Base-by-base conservation (phyloP, 2,113 vertebrate species). In the Glareola pratincola region DNA sequence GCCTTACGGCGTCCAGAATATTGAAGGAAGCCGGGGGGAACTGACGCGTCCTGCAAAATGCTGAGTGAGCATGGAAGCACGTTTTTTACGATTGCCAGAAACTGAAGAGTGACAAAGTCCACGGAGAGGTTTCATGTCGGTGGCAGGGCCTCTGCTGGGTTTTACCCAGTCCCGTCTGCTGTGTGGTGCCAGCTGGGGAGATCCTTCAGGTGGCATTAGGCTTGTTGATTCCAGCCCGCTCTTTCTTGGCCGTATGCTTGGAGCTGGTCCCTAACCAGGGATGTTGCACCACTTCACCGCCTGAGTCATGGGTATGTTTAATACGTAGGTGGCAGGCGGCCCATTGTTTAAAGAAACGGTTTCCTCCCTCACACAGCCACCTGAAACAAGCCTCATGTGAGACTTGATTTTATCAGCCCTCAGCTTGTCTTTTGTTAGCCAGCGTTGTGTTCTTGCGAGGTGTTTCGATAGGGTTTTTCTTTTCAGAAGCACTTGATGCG, bases 321-420 rank as follows among this genome's bases (percentile, higher is more conserved):
- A 75, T 91, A 69, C 73, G 77, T 89, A 71, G 69, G 77, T 96
- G 91, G 92, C 84, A 89, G 66, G 47, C 18, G 22, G 91, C 96
- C 84, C 84, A 69, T 88, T 96, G 94, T 95, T 94, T 91, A 95
- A 91, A 95, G 77, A 78, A 96, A 64, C 66, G 68, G 67, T 83
- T 92, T 92, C 86, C 88, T 92, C 85, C 79, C 78, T 91, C 79
- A 51, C 51, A n/a, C 60, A 79, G 45, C 66, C 80, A 89, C 88
- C 79, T 96, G 92, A 87, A 91, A 75, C 73, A 68, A 79, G 36
- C 87, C 87, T 96, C 51, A 43, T 87, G 90, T 88, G 91, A 94
- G 93, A 78, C 86, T 67, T 87, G 89, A 87, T 94, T 77, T 95
- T 96, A 92, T 96, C 96, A 92, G 34, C 76, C 37, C 43, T 47